Conservation (phyloP, 2,888 invertebrate species). For the Xanthia togata region DNA sequence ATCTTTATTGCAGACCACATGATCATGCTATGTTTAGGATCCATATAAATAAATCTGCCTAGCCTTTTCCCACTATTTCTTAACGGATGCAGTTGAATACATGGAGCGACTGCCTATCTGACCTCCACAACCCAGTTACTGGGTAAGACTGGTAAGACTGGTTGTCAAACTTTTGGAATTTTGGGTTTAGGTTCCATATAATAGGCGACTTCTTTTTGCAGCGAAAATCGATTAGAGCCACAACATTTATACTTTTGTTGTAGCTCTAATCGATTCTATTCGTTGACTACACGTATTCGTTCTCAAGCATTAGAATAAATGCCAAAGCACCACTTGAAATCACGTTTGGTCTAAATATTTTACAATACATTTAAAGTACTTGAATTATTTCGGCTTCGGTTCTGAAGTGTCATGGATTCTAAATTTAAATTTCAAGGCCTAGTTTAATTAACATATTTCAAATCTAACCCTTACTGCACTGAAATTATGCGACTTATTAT, state of each 20-base stretch:
- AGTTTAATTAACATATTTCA: conserved; percentile 40
- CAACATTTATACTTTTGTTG: background rate
- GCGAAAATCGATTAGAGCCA: too few species aligned
- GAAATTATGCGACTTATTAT: background rate
- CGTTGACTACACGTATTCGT: conserved; percentile 5
- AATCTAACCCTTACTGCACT: background rate
- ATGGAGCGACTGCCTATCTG: too few species aligned
- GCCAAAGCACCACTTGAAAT: conserved; percentile 48
- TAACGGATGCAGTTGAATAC: too few species aligned
- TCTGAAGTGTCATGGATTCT: conserved; percentile 32
- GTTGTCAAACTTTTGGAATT: too few species aligned
- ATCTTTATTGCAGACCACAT: too few species aligned
- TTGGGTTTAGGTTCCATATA: too few species aligned
- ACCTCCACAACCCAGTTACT: too few species aligned
- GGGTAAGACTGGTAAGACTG: too few species aligned
- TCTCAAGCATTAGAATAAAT: conserved; percentile 24
- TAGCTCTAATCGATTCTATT: conserved; percentile 13
- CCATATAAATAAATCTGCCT: too few species aligned
- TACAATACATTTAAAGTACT: conserved; percentile 32
- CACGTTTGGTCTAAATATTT: conserved; percentile 45
- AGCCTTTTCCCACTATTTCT: too few species aligned
- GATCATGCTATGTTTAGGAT: too few species aligned
- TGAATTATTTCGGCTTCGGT: conserved; percentile 40
- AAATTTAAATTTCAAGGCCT: conserved; percentile 42
- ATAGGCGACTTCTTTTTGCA: too few species aligned